These are phyloP conservation scores for Digitonthophagus gazella DNA, from an alignment of 2,888 invertebrate species.

Conservation along the genomic window DNA sequence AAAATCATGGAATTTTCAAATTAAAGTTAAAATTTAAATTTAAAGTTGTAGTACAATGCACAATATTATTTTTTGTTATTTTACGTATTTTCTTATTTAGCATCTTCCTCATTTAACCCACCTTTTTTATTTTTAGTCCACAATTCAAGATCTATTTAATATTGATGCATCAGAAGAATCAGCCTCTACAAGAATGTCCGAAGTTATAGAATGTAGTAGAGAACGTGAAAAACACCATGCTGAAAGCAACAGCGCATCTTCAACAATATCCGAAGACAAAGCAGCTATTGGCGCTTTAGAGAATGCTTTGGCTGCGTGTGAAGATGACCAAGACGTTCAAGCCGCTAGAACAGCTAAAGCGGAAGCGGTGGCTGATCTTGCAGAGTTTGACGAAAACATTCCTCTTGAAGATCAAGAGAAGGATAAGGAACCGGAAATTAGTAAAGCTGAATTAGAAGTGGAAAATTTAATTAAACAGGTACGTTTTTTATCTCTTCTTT, in stretches of 20 bases:
- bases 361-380: constrained; percentile 85
- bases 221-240: constrained; percentile 47
- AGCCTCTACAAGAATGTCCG: constrained; percentile 58
- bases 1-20: too few species aligned
- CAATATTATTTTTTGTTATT: constrained; percentile 2
- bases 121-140: constrained; percentile 59
- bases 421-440: constrained; percentile 59
- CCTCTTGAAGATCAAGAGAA: constrained; percentile 72
- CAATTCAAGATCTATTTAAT: constrained; percentile 89
- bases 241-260: constrained; percentile 31
- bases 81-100: background rate
- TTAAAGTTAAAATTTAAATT: too few species aligned
- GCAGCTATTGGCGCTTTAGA: constrained; percentile 67
- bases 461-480: constrained; percentile 72
- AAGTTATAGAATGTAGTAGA: constrained; percentile 55
- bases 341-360: constrained; percentile 87
- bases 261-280: constrained; percentile 55
- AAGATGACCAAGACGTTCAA: constrained; percentile 92
- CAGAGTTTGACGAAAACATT: constrained; percentile 94
- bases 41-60: too few species aligned
- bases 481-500: constrained; percentile 24
- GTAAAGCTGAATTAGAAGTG: constrained; percentile 72
- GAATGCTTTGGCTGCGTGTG: constrained; percentile 83
- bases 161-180: constrained; percentile 66
- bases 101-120: constrained; percentile 15